These are phyloP conservation scores for Caenorhabditis sulstoni DNA, from an alignment of 2,888 invertebrate species.

Conservation along the genomic window DNA sequence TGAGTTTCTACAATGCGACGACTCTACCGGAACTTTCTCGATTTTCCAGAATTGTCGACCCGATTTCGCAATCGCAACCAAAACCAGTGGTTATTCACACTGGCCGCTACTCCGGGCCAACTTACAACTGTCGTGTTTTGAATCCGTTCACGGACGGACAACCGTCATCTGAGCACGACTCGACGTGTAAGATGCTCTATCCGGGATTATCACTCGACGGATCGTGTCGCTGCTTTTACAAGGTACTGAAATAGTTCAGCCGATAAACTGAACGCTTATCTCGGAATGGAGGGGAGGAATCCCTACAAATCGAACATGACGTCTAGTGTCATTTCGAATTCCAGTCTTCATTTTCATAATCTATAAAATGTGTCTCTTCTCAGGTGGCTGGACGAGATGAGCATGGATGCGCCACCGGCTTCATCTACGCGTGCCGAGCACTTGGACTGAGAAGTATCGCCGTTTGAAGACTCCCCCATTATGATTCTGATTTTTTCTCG, in stretches of 20 bases:
- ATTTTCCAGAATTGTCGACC: conserved; percentile 32
- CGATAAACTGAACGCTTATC: neutral
- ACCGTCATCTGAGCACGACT: conserved; percentile 62
- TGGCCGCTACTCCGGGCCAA: conserved; percentile 57
- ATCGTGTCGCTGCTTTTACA: conserved; percentile 64
- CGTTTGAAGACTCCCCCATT: conserved; percentile 35
- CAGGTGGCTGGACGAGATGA: conserved; percentile 68
- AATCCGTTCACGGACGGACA: conserved; percentile 67
- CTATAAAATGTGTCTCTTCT: conserved; percentile 20
- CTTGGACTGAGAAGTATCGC: conserved; percentile 52
- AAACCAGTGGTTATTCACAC: conserved; percentile 69
- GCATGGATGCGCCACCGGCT: conserved; percentile 68
- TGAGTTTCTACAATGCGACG: conserved; percentile 16
- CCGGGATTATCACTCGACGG: conserved; percentile 68
- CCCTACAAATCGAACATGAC: conserved; percentile 26
- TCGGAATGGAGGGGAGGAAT: conserved; percentile 22
- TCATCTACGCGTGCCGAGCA: conserved; percentile 63
- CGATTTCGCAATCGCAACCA: conserved; percentile 42
- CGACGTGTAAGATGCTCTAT: conserved; percentile 64
- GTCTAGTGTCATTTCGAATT: conserved; percentile 13
- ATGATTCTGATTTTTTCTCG: conserved; percentile 21
- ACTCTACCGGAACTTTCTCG: too few relatives aligned
- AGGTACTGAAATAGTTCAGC: conserved; percentile 29
- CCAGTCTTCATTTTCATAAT: neutral
- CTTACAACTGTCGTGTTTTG: conserved; percentile 67